Conservation (phyloP, 1,140 invertebrate species). For the Drosophila bocki region DNA sequence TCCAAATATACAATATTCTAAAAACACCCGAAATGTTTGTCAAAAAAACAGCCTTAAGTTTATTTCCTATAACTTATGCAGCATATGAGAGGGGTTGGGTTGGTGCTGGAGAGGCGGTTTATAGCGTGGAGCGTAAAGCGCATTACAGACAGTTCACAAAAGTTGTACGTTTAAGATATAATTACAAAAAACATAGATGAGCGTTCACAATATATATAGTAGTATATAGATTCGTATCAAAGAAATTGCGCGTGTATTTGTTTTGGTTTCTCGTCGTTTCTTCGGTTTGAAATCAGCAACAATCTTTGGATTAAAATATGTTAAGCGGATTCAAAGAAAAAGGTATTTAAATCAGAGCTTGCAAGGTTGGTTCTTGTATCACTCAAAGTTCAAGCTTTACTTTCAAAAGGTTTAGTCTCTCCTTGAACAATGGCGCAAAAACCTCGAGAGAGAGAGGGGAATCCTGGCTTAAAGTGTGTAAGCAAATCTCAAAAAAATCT, state of each 20-base stretch:
- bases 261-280: constrained; percentile 38
- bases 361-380: background rate
- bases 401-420: background rate
- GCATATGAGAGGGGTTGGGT: constrained; percentile 18
- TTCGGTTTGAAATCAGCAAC: background rate
- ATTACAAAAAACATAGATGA: constrained; percentile 63
- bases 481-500: background rate
- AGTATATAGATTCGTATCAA: constrained; percentile 70
- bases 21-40: constrained; percentile 76
- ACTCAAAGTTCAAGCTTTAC: background rate
- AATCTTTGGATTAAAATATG: background rate
- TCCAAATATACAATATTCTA: constrained; percentile 77
- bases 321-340: constrained; percentile 6
- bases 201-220: constrained; percentile 36
- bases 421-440: too few relatives aligned
- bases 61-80: constrained; percentile 51
- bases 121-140: constrained; percentile 40
- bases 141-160: constrained; percentile 45
- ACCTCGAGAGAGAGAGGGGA: background rate
- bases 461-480: background rate
- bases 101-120: constrained; percentile 19
- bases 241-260: constrained; percentile 78
- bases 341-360: background rate
- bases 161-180: constrained; percentile 58
- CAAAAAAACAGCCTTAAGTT: constrained; percentile 79